These are phyloP conservation scores for Spizella passerina DNA, from an alignment of 2,797 vertebrate genomes.

Conservation along the genomic window DNA sequence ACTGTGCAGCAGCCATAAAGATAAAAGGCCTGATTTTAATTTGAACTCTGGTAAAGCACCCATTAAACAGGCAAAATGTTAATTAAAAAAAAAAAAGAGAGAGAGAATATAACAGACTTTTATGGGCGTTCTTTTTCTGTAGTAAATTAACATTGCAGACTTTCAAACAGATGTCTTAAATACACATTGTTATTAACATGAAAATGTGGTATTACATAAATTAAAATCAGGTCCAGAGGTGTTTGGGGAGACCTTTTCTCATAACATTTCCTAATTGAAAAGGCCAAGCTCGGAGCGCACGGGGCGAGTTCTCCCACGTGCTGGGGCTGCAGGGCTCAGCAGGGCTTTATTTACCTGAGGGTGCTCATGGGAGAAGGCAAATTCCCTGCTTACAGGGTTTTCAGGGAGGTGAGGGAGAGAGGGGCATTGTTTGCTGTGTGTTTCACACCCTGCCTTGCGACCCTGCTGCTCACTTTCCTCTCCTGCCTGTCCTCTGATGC, in stretches of 20 bases:
- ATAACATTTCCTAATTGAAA: conserved; percentile 73
- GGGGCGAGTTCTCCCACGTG: conserved; percentile 28
- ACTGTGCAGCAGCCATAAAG: conserved; percentile 73
- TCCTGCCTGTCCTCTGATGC: neutral
- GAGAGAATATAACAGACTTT: conserved; percentile 75
- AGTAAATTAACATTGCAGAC: conserved; percentile 81
- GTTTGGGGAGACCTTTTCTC: conserved; percentile 70
- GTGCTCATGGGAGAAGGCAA: neutral
- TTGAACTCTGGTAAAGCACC: conserved; percentile 80
- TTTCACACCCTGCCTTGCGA: neutral
- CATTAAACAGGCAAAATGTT: conserved; percentile 81
- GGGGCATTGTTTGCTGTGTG: neutral
- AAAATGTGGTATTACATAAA: conserved; percentile 83
- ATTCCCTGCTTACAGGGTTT: neutral
- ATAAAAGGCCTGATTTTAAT: conserved; percentile 83
- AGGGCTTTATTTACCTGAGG: neutral
- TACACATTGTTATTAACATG: conserved; percentile 79
- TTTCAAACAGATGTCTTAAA: conserved; percentile 83
- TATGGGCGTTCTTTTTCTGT: conserved; percentile 71
- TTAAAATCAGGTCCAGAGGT: conserved; percentile 79
- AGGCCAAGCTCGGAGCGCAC: conserved; percentile 31
- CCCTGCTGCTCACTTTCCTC: neutral
- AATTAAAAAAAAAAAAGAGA: conserved; percentile 72
- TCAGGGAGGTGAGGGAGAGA: neutral
- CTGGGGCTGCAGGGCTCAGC: conserved; percentile 1